Evolutionary conservation across 2,888 invertebrate species (phyloP), one percentile per base, ranked within the genome.

Genomic region (Epirrita christyi): DNA sequence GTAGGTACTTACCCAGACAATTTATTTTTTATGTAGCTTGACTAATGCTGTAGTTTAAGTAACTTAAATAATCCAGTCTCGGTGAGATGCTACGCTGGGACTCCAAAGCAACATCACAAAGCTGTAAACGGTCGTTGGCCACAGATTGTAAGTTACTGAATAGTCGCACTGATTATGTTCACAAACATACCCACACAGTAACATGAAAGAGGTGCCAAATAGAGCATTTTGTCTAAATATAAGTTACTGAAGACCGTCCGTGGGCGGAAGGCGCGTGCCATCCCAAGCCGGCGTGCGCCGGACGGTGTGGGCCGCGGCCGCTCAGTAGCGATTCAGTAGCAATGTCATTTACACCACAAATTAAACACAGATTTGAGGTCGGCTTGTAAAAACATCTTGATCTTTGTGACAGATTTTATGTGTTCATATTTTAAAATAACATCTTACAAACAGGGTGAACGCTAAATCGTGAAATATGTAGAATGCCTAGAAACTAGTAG

Each of bases 261-360:
- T 63, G 60, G 59, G 63, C 66, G 71, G 73, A 69, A 64, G 72
- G 61, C 74, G 73, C 75, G 75, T 76, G 76, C 71, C 72, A 47
- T 42, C 53, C 59, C 59, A 50, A 60, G 63, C 47, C 64, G 61
- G 58, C 55, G 56, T 51, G 56, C 55, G 61, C 55, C 49, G 50
- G 55, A 40, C 51, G 56, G 68, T 62, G 66, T 69, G 70, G 70
- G 73, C 65, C 64, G 71, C 59, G 59, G 73, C 65, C 64, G 71
- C 59, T 59, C 68, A 63, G 67, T 64, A 71, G 64, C 67, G 40
- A 59, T 61, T 59, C 73, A 57, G 73, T 76, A 79, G 77, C 77
- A 59, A 64, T 59, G 64, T 64, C 75, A 68, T 70, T 72, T 70
- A 71, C 68, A 72, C 70, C 70, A 70, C 68, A 71, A 70, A 76